phyloP scores from a whole-genome alignment of 2,797 vertebrate genomes.

The Pelobates cultripes region DNA sequence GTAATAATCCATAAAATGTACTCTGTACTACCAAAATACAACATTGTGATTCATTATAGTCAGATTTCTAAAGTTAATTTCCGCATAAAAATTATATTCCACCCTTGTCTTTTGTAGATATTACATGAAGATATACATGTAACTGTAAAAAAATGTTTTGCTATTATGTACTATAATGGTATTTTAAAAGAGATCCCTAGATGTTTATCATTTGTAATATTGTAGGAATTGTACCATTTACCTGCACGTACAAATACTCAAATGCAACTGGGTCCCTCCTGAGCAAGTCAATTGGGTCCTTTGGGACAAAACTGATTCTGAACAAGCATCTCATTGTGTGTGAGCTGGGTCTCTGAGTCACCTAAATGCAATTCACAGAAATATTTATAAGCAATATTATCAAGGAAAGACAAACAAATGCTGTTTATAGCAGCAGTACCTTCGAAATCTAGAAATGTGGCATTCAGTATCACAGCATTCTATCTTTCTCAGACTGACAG shows the following conservation, averaged over 20 bases:
- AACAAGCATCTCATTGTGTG: slow-evolving; percentile 99
- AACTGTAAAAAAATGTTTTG: no score
- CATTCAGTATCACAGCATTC: neutral
- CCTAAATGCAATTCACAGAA: slow-evolving; percentile 70
- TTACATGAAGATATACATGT: no score
- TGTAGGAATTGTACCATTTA: slow-evolving; percentile 60
- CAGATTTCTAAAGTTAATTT: no score
- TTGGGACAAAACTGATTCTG: slow-evolving; percentile 96
- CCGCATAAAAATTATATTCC: no score
- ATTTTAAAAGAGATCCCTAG: no score
- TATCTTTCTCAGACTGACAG: neutral
- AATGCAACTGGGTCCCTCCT: slow-evolving; percentile 94
- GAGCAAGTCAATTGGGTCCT: slow-evolving; percentile 95
- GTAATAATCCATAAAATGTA: no score
- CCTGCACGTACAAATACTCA: slow-evolving; percentile 99
- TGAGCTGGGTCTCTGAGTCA: slow-evolving; percentile 94
- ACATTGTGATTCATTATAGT: no score
- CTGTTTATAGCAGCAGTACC: neutral
- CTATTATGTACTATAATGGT: no score
- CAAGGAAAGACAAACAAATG: neutral
- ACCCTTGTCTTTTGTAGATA: no score
- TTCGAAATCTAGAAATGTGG: neutral
- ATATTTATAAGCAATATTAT: neutral
- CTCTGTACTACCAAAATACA: no score
- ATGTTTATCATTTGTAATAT: no score